These are phyloP conservation scores for Eilema caniola DNA, from an alignment of 2,888 invertebrate genomes.

Conservation along the genomic window DNA sequence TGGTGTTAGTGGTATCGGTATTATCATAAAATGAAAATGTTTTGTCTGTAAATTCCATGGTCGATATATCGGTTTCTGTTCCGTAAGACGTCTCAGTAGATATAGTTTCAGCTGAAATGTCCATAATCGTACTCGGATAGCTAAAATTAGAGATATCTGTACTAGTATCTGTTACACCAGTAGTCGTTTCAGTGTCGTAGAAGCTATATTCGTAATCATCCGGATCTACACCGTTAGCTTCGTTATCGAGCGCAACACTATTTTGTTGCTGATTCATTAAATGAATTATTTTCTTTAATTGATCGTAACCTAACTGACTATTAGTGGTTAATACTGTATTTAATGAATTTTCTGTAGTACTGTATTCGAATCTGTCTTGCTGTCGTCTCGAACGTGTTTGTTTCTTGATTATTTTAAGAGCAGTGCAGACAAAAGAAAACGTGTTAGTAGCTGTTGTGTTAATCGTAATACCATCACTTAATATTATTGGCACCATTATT, in stretches of 20 bases:
- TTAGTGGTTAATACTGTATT: slow-evolving; percentile 50
- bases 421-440: slow-evolving; percentile 20
- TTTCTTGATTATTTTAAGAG: slow-evolving; percentile 6
- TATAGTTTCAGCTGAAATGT: slow-evolving; percentile 15
- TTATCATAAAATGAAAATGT: slow-evolving; percentile 14
- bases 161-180: slow-evolving; percentile 20
- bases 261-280: slow-evolving; percentile 34
- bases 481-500: slow-evolving; percentile 35
- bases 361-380: slow-evolving; percentile 20
- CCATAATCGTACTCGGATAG: slow-evolving; percentile 21
- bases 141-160: slow-evolving; percentile 20
- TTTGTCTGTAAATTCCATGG: slow-evolving; percentile 3
- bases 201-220: slow-evolving; percentile 54
- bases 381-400: slow-evolving; percentile 29
- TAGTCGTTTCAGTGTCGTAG: slow-evolving; percentile 30
- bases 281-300: slow-evolving; percentile 61
- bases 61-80: slow-evolving; percentile 1
- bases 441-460: slow-evolving; percentile 20
- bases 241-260: slow-evolving; percentile 18
- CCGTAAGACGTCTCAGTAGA: slow-evolving; percentile 12
- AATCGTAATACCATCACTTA: slow-evolving; percentile 32
- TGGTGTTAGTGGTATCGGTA: slow-evolving; percentile 34
- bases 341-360: slow-evolving; percentile 11
- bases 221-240: slow-evolving; percentile 23
- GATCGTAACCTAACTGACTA: slow-evolving; percentile 47